Evolutionary conservation across 2,888 invertebrate species (phyloP).

Genomic region (Anthoptus insignis): DNA sequence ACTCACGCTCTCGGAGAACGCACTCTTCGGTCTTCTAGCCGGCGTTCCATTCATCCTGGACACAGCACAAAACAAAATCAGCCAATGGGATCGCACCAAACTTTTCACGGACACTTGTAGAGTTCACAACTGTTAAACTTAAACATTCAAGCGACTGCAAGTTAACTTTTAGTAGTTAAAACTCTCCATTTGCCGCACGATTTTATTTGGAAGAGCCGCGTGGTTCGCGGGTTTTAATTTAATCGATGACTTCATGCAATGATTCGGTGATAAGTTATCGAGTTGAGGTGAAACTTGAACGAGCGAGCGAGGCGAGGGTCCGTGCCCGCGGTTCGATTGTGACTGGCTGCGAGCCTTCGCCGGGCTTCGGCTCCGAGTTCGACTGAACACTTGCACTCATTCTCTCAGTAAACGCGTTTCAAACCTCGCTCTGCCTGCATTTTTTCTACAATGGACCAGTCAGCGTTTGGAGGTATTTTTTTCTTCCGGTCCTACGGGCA

Average conservation of each 20-base stretch:
- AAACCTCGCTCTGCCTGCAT: slow-evolving; percentile 66
- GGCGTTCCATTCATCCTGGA: slow-evolving; percentile 83
- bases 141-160: slow-evolving; percentile 56
- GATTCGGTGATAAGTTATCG: slow-evolving; percentile 83
- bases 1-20: slow-evolving; percentile 82
- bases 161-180: slow-evolving; percentile 49
- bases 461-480: slow-evolving; percentile 79
- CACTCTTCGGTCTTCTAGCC: slow-evolving; percentile 79
- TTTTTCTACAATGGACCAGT: slow-evolving; percentile 73
- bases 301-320: slow-evolving; percentile 63
- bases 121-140: slow-evolving; percentile 70
- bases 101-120: slow-evolving; percentile 82
- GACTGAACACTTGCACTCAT: slow-evolving; percentile 40
- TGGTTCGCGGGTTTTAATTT: slow-evolving; percentile 70
- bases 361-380: no score
- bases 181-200: slow-evolving; percentile 43
- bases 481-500: slow-evolving; percentile 55
- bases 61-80: slow-evolving; percentile 58
- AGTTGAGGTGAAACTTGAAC: slow-evolving; percentile 52
- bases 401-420: slow-evolving; percentile 46
- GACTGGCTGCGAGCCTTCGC: no score
- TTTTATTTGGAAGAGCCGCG: no score
- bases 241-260: slow-evolving; percentile 84
- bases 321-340: slow-evolving; percentile 63
- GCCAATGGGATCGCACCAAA: slow-evolving; percentile 72